Conservation (phyloP, 2,113 vertebrate genomes). For the Rhinolophus ferrumequinum region DNA sequence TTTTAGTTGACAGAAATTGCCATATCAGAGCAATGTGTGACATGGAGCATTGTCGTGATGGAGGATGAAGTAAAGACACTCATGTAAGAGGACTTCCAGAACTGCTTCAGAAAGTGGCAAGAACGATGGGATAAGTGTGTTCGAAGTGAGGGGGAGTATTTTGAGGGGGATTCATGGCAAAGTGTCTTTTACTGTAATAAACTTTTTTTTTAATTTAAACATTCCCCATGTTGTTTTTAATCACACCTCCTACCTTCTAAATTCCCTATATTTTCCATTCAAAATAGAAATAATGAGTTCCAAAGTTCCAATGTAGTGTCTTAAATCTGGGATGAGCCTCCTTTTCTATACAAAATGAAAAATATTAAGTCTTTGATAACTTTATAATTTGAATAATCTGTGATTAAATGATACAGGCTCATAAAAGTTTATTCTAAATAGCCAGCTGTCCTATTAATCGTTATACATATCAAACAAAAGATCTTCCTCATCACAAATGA, state of each 20-base stretch:
- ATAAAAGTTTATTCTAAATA: background rate
- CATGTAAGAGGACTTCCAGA: too few relatives aligned
- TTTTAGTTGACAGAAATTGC: too few relatives aligned
- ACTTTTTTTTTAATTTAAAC: too few relatives aligned
- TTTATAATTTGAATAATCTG: conserved; percentile 14
- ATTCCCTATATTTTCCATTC: background rate
- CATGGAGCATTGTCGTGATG: too few relatives aligned
- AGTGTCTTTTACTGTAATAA: too few relatives aligned
- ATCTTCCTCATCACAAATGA: background rate
- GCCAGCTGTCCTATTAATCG: background rate
- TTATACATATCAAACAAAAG: background rate
- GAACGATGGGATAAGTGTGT: too few relatives aligned
- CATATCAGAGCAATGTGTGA: too few relatives aligned
- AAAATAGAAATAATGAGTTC: conserved; percentile 1
- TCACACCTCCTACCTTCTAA: background rate
- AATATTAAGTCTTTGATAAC: background rate
- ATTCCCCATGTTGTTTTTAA: too few relatives aligned
- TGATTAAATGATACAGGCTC: background rate
- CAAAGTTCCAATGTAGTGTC: background rate
- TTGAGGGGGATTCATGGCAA: too few relatives aligned
- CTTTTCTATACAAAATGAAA: background rate
- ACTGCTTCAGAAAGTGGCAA: too few relatives aligned
- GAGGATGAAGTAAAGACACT: too few relatives aligned
- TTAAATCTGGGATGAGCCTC: background rate
- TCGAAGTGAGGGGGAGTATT: too few relatives aligned